Conservation (phyloP, 2,888 invertebrate genomes). For the Drosophila falleni region DNA sequence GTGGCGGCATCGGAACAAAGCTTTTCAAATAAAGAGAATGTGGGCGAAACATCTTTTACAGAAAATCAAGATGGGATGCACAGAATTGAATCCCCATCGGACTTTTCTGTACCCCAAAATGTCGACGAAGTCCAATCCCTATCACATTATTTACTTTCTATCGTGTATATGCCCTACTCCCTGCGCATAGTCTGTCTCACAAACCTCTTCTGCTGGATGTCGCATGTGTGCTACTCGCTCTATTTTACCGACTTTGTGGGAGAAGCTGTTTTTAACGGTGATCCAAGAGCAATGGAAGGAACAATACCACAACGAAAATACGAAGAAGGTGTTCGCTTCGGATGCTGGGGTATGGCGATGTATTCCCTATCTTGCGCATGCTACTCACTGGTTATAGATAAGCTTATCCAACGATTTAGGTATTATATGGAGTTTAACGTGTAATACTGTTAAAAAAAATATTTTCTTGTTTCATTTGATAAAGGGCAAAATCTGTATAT, state of each 20-base stretch:
- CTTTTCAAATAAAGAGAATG: slow-evolving; percentile 30
- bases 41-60: slow-evolving; percentile 65
- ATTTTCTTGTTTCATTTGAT: slow-evolving; percentile 19
- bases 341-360: slow-evolving; percentile 99
- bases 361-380: slow-evolving; percentile 97
- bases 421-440: slow-evolving; percentile 68
- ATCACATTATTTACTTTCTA: slow-evolving; percentile 93
- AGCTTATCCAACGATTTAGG: slow-evolving; percentile 91
- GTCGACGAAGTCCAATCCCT: slow-evolving; percentile 86
- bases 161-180: slow-evolving; percentile 95
- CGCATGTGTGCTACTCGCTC: slow-evolving; percentile 97
- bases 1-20: not conserved
- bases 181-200: slow-evolving; percentile 95
- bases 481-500: slow-evolving; percentile 94
- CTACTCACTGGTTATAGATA: slow-evolving; percentile 95
- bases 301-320: slow-evolving; percentile 89
- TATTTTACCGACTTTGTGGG: slow-evolving; percentile 97
- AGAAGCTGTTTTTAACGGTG: slow-evolving; percentile 84
- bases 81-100: slow-evolving; percentile 9
- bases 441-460: too few species aligned
- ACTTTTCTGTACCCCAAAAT: slow-evolving; percentile 33
- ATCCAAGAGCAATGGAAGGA: slow-evolving; percentile 90
- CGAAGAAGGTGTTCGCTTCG: slow-evolving; percentile 96
- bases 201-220: slow-evolving; percentile 99
- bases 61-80: slow-evolving; percentile 34